Evolutionary conservation across 2,113 vertebrate genomes (phyloP), one percentile per base, ranked within the genome.

Genomic region (Polypterus senegalus): DNA sequence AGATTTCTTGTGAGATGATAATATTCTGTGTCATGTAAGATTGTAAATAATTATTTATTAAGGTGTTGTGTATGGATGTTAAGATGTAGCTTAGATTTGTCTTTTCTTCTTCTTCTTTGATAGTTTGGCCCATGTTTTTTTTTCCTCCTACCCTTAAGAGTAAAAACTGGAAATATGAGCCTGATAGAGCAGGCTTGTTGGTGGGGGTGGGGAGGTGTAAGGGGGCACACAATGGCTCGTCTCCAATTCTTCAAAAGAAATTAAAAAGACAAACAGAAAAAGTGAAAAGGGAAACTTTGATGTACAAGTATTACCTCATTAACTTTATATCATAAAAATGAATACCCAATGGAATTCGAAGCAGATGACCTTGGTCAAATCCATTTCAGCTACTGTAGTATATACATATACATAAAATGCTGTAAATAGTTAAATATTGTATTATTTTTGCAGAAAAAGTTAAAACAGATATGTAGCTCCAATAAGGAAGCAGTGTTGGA

Each of bases 251-350:
- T 77, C 76, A 76, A 86, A 76, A 70, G 75, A 66, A 5, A 45
- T 79, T 79, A 71, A 5, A 51, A 77, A 77, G 78, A 81, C 67
- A 77, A 73, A 80, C 61, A 6, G 87, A 77, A 80, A 87, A 75
- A 68, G 78, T 87, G 27, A 27, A 80, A 78, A 78, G 67, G 69
- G 86, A 86, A 92, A 89, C 83, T 86, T 87, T 86, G 80, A 86
- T 76, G 77, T 93, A 94, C 92, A 96, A 94, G 92, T 92, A 96
- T 94, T 97, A 98, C 96, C 96, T 98, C 96, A 95, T 90, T 84
- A 86, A 86, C 88, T 79, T 90, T 92, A 86, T 79, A 84, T 90
- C 85, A 88, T 87, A 71, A 78, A 72, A 72, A 69, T 68, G 65
- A 77, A 71, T 74, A 75, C 83, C 76, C 73, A 82, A 83, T 81